Base-by-base conservation (phyloP, 2,797 vertebrate species). In the Morus bassanus region DNA sequence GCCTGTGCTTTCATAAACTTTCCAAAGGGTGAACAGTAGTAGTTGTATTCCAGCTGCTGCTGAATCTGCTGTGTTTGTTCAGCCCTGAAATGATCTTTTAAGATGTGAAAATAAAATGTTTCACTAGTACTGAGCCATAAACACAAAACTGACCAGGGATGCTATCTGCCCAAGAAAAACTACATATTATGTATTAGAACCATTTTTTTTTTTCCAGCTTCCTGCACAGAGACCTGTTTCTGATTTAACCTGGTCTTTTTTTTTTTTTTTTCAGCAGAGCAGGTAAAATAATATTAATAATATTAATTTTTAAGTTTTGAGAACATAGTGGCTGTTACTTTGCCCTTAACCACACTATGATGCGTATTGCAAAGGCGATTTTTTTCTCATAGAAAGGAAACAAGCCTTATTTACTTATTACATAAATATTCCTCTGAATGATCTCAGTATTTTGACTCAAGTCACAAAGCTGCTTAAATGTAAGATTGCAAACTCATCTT, bases 51-150 rank as follows among this genome's bases (percentile, higher is more conserved):
- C 96, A 97, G 95, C 96, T 97, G 97, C 69, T 95, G 90, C 96
- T 95, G 95, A 96, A 96, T 96, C 89, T 94, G 83, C 93, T 96
- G 95, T 97, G 96, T 97, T 97, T 97, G 96, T 96, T 97, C 96
- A 97, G 95, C 93, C 96, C 94, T 97, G 97, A 97, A 97, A 97
- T 97, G 94, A 97, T 97, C 94, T 97, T 97, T 96, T 95, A 97
- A 97, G 95, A 97, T 95, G 96, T 96, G 96, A 97, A 97, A 97
- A 97, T 97, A 97, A 95, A 96, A 96, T 95, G 93, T 96, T 96
- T 95, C 94, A 93, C 90, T 91, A 91, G 94, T 92, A 93, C 91
- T 93, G 95, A 97, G 95, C 95, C 85, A 96, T 96, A 96, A 95
- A 95, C 2, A 16, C 91, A 96, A 93, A 97, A 97, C 93, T 93